Percentiles rank a stretch among this genome's conserved stretches.
phyloP scores from a whole-genome alignment of 2,888 invertebrate genomes.

The Polietes domitor region DNA sequence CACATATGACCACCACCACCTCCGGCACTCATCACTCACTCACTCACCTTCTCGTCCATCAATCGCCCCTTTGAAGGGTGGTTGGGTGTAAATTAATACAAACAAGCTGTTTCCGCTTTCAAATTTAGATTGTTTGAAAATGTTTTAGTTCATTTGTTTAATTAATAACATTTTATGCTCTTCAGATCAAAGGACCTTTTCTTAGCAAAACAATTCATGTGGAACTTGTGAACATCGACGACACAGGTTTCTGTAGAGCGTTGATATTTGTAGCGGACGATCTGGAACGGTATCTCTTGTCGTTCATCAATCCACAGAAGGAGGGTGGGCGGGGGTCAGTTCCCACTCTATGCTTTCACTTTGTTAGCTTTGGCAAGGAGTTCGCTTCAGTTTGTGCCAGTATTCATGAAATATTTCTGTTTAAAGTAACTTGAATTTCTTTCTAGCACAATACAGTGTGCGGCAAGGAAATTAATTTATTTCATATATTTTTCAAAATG shows the following conservation, averaged over 20 bases:
- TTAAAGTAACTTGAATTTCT: too few relatives aligned
- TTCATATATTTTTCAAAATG: too few relatives aligned
- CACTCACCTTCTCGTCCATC: background rate
- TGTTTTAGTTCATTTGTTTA: conserved; percentile 70
- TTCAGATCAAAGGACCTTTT: conserved; percentile 74
- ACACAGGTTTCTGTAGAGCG: background rate
- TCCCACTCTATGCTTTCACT: conserved; percentile 10
- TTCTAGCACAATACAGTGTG: too few relatives aligned
- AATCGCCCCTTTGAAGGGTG: too few relatives aligned
- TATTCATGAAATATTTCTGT: too few relatives aligned
- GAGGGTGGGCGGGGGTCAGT: conserved; percentile 17
- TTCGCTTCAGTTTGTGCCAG: too few relatives aligned
- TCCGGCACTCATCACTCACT: conserved; percentile 16
- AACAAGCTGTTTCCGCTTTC: conserved; percentile 34
- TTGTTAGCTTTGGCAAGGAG: background rate
- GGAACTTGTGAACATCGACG: background rate
- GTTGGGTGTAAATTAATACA: conserved; percentile 13
- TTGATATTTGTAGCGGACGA: background rate
- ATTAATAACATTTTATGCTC: conserved; percentile 72
- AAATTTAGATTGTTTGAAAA: conserved; percentile 34
- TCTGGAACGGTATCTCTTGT: background rate
- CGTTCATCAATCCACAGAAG: background rate
- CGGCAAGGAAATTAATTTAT: too few relatives aligned
- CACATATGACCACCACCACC: conserved; percentile 38
- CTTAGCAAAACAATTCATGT: conserved; percentile 25